Percentiles rank a stretch among this genome's conserved stretches.
Evolutionary conservation across 2,113 vertebrate species (phyloP).

Genomic region (Miniopterus natalensis): DNA sequence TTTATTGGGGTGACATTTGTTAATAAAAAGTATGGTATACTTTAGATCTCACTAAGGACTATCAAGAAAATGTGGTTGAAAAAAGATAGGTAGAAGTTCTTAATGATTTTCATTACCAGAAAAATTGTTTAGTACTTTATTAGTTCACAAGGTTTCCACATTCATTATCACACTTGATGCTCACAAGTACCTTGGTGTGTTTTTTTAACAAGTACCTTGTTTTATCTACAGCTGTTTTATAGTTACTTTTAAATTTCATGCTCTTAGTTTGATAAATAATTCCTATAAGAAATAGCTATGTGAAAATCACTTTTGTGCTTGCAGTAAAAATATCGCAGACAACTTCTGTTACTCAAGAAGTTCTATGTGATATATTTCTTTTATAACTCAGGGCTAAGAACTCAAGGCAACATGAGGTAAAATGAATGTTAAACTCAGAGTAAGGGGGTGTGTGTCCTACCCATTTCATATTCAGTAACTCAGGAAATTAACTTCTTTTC

Average conservation of each 20-base stretch:
- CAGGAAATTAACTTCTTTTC: conserved; percentile 19
- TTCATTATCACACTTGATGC: background rate
- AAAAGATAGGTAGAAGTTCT: background rate
- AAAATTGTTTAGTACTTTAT: background rate
- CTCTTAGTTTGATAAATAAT: conserved; percentile 44
- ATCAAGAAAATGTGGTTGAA: conserved; percentile 62
- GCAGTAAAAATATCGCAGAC: background rate
- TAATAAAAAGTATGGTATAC: background rate
- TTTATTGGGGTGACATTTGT: background rate
- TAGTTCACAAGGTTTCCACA: background rate
- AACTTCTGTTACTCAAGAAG: conserved; percentile 38
- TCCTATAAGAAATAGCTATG: background rate
- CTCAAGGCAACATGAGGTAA: background rate
- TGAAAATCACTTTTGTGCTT: conserved; percentile 51
- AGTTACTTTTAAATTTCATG: conserved; percentile 42
- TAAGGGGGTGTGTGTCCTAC: background rate
- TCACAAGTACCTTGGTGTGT: background rate
- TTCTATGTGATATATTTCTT: conserved; percentile 34
- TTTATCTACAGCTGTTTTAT: conserved; percentile 1
- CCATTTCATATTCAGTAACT: background rate
- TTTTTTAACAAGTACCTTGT: background rate
- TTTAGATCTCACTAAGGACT: conserved; percentile 65
- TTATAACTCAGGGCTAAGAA: conserved; percentile 18
- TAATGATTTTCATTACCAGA: conserved; percentile 16
- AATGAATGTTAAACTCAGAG: background rate